Evolutionary conservation across 2,113 vertebrate genomes (phyloP).

Genomic region (Nothobranchius kuhntae): DNA sequence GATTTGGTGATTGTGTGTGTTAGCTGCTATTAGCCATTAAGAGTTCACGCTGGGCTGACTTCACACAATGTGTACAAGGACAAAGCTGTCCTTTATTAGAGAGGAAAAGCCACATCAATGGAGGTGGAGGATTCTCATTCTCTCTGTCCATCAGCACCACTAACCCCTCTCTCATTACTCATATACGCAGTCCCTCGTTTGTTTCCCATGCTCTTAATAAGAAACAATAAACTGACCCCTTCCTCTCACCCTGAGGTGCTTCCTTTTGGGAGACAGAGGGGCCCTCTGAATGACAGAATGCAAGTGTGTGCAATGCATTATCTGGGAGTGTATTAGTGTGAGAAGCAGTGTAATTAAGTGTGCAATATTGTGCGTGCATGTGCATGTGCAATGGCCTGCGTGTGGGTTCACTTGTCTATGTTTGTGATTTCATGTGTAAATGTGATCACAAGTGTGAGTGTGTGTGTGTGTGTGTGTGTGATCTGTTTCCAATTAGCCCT

Average conservation of each 20-base stretch:
- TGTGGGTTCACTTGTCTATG: conserved; percentile 26
- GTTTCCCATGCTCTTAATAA: conserved; percentile 67
- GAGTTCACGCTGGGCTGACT: conserved; percentile 62
- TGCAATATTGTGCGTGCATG: conserved; percentile 43
- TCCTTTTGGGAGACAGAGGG: conserved; percentile 55
- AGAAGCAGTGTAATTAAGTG: conserved; percentile 66
- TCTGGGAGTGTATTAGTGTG: conserved; percentile 57
- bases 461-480: conserved; percentile 57
- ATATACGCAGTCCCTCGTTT: conserved; percentile 63
- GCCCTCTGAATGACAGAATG: conserved; percentile 62
- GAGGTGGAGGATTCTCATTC: conserved; percentile 59
- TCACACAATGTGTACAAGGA: conserved; percentile 53
- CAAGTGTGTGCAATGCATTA: conserved; percentile 63
- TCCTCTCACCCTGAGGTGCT: conserved; percentile 69
- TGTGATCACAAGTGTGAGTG: conserved; percentile 61
- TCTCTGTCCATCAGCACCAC: conserved; percentile 34
- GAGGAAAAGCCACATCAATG: conserved; percentile 57
- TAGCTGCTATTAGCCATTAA: conserved; percentile 53
- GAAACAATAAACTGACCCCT: conserved; percentile 75
- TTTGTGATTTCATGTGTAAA: conserved; percentile 53
- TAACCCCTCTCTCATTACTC: conserved; percentile 55
- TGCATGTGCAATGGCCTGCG: conserved; percentile 32
- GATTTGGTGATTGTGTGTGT: conserved; percentile 24
- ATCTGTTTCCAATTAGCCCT: conserved; percentile 71
- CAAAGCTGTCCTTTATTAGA: conserved; percentile 39